Base-by-base conservation (phyloP, 92 coral and sea anemone genomes). In the Meandrina meandrites region DNA sequence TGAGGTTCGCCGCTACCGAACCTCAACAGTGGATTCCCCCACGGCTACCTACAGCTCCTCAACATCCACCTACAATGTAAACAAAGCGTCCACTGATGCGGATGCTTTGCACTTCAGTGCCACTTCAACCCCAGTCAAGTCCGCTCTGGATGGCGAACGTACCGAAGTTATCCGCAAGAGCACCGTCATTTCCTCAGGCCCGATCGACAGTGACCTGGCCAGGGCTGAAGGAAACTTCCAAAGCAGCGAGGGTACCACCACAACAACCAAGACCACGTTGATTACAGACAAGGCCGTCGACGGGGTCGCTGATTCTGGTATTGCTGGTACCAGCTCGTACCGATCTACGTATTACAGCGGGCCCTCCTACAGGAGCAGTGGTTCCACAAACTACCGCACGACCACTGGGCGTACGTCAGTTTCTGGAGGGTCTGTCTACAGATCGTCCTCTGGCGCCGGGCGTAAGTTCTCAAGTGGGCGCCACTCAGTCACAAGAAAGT, bases 1-100 rank as follows among this genome's bases (percentile, higher is more conserved):
- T 40, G 92, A 83, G 21, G 69, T 89, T 21, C 86, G 76, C 3
- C 92, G 89, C 30, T 67, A 45, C 45, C 71, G 58, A 47, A 45
- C 40, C 40, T 67, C 84, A 54, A 58, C 70, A 34, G 53, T 22
- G 3, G 53, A 57, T 1, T 57, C 84, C 31, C 71, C 84, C 30
- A 10, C 47, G 18, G 31, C 60, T 18, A 58, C 62, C 30, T 80
- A 18, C 54, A 58, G 53, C 72, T 47, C 34, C n/a, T 77, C 81
- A 47, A 36, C 21, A 62, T 19, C 84, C 18, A 80, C 73, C 18
- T 80, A 32, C 34, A 62, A 70, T 5, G 53, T 40, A 4, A 60
- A 57, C 21, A 80, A 57, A 14, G 18, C 10, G 21, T 36, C n/a
- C 17, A 21, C 9, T 24, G 84, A 36, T 21, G 53, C 73, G 21